Evolutionary conservation across 2,888 invertebrate genomes (phyloP), one percentile per base, ranked within the genome.

Genomic region (Agonopterix arenella): DNA sequence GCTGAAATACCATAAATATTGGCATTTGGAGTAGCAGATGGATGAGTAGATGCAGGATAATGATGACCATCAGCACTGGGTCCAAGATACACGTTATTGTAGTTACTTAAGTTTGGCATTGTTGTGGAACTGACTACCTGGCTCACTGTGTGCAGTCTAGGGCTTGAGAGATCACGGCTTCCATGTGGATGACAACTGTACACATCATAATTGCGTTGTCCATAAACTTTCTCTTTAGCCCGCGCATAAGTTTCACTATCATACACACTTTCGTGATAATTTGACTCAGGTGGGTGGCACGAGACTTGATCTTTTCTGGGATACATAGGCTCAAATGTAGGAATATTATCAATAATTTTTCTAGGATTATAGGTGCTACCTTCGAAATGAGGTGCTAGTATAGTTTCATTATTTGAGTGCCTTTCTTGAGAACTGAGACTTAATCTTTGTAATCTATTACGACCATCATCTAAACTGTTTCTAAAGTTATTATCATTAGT

Each of bases 101-200:
- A 85, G 55, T 73, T 77, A 63, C 83, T 84, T 62, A 89, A 72
- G 71, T 89, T 89, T 60, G 89, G 89, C 89, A 89, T 89, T 57
- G 88, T 89, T 56, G 80, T 84, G 50, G 89, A 88, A 64, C 82
- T 82, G 44, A 89, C 89, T 50, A 84, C 83, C 65, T 88, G 88
- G 61, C 86, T 86, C 46, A 88, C 81, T 55, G 88, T 85, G 54
- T 83, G 85, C 46, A 88, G 66, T 68, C 84, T 76, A 50, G 86
- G 76, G 60, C 73, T 83, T 52, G 76, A 68, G 52, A 81, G 55
- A 57, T 85, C 80, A 58, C 78, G 70, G 55, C 68, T 76, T 40
- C 73, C 77, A 61, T 84, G 84, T 41, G 80, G 69, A 61, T 86
- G 84, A 64, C 85, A 86, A 56, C 76, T 80, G 61, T 84, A 89